Percentiles rank a stretch among this genome's conserved stretches.
These are phyloP conservation scores for Eustalomyia histrio DNA, from an alignment of 2,888 invertebrate species.

Conservation along the genomic window DNA sequence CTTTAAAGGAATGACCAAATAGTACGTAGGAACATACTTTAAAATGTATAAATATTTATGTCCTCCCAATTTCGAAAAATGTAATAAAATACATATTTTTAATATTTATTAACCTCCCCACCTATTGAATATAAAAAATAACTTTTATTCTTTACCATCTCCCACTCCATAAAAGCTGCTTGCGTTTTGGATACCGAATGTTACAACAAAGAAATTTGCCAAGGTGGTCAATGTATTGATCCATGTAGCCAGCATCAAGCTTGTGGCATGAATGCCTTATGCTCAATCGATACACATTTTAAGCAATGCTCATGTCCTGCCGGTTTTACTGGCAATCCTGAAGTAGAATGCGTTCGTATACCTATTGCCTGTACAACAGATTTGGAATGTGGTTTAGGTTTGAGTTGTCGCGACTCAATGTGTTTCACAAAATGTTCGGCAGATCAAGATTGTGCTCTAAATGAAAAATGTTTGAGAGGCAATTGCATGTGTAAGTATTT, in stretches of 20 bases:
- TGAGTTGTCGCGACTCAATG: constrained; percentile 89
- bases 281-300: constrained; percentile 85
- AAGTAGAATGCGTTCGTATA: constrained; percentile 91
- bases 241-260: constrained; percentile 88
- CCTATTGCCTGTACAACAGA: constrained; percentile 87
- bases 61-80: constrained; percentile 19
- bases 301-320: constrained; percentile 91
- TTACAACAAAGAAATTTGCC: constrained; percentile 87
- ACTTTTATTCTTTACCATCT: constrained; percentile 42
- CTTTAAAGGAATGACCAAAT: too few species aligned
- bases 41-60: neutral
- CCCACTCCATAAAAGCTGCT: constrained; percentile 81
- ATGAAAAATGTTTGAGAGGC: constrained; percentile 91
- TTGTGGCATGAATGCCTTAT: constrained; percentile 92
- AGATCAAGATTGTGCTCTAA: constrained; percentile 92
- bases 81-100: neutral
- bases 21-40: too few species aligned
- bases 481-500: constrained; percentile 87
- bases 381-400: constrained; percentile 86
- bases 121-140: constrained; percentile 20
- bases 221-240: constrained; percentile 89
- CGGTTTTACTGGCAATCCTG: constrained; percentile 91
- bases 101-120: too few species aligned
- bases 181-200: constrained; percentile 91
- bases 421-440: constrained; percentile 88